Conservation (phyloP, 2,113 vertebrate genomes). For the Puntigrus tetrazona region DNA sequence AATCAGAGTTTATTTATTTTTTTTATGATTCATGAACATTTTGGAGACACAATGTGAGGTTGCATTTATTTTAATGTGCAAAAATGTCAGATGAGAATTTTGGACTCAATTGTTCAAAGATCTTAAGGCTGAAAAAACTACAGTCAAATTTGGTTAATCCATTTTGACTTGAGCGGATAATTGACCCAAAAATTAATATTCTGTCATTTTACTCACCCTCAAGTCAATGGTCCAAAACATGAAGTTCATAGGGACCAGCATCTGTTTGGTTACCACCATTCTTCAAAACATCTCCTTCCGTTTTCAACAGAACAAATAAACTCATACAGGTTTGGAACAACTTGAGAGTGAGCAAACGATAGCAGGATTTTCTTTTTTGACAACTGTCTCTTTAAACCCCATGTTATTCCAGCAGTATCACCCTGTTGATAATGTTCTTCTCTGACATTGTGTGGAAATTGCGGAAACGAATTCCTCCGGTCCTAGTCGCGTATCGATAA, state of each 20-base stretch:
- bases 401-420: not conserved
- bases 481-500: not conserved
- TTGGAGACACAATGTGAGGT: no score
- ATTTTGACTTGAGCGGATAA: no score
- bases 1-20: no score
- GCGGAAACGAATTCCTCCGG: not conserved
- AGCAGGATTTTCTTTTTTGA: not conserved
- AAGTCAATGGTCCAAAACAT: no score
- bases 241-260: not conserved
- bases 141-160: no score
- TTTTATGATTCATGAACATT: no score
- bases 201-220: no score
- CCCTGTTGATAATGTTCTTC: not conserved
- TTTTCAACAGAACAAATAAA: not conserved
- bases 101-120: no score
- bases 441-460: not conserved
- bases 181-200: no score
- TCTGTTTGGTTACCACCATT: not conserved
- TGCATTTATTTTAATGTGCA: no score
- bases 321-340: not conserved
- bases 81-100: no score
- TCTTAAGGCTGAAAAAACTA: no score
- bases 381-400: not conserved
- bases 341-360: not conserved
- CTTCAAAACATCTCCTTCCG: not conserved